Percentiles rank a stretch among this genome's conserved stretches.
These are phyloP conservation scores for Netelia inedita DNA, from an alignment of 2,888 invertebrate genomes.

Conservation along the genomic window DNA sequence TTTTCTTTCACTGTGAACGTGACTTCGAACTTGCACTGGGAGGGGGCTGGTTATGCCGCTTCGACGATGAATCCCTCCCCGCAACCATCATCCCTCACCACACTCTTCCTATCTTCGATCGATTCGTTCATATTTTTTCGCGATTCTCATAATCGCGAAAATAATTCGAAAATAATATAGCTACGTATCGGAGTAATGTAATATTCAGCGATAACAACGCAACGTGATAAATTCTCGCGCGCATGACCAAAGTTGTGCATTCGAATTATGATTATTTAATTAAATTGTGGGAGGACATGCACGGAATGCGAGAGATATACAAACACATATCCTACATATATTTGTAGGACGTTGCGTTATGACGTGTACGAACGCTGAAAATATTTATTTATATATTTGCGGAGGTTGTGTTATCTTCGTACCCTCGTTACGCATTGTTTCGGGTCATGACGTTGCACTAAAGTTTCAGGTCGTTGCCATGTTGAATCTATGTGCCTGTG, in stretches of 20 bases:
- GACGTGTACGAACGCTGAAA: not conserved
- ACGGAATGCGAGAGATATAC: not conserved
- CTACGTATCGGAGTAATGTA: not conserved
- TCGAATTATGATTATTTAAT: not conserved
- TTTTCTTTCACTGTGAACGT: not conserved
- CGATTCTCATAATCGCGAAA: too few species aligned
- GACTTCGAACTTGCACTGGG: slow-evolving; percentile 12
- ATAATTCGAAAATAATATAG: not conserved
- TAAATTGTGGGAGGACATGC: not conserved
- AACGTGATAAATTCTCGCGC: too few species aligned
- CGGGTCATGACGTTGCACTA: slow-evolving; percentile 7
- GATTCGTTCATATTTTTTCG: slow-evolving; percentile 2
- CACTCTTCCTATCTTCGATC: not conserved
- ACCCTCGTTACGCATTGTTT: slow-evolving; percentile 45
- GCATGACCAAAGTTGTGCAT: too few species aligned
- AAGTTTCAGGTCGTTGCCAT: slow-evolving; percentile 53
- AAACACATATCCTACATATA: too few species aligned
- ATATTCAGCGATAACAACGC: not conserved
- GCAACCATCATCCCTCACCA: not conserved
- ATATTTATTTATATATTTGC: slow-evolving; percentile 4
- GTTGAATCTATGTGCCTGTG: slow-evolving; percentile 8
- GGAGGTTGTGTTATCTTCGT: slow-evolving; percentile 28
- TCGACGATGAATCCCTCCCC: not conserved
- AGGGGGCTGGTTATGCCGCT: slow-evolving; percentile 5
- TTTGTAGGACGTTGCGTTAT: not conserved